These are phyloP conservation scores for Alaudala cheleensis DNA, from an alignment of 2,113 vertebrate genomes.

Conservation along the genomic window DNA sequence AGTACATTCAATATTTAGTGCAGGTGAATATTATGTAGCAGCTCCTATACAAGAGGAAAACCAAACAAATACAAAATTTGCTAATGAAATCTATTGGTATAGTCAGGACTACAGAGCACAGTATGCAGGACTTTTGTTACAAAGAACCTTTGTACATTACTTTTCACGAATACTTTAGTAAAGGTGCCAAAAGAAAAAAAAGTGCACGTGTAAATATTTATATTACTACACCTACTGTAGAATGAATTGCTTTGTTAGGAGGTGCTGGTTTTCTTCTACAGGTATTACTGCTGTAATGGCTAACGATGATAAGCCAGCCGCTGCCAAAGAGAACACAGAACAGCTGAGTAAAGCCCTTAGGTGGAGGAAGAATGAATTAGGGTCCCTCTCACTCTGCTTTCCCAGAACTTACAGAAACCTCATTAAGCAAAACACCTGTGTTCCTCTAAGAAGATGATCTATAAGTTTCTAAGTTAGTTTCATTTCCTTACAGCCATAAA, in stretches of 20 bases:
- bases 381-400: too few species aligned
- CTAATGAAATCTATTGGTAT: background rate
- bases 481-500: background rate
- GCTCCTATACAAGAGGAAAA: background rate
- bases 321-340: background rate
- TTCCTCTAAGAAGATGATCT: background rate
- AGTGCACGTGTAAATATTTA: fast-evolving
- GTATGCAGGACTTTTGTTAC: background rate
- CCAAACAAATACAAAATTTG: background rate
- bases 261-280: background rate
- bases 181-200: background rate
- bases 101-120: background rate
- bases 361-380: background rate
- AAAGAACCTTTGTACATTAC: background rate
- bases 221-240: background rate
- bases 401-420: background rate
- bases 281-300: background rate
- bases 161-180: fast-evolving
- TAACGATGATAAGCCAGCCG: background rate
- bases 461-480: fast-evolving
- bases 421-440: fast-evolving
- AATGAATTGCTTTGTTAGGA: background rate
- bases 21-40: background rate
- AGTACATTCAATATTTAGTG: background rate
- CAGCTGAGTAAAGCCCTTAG: background rate